phyloP scores from a whole-genome alignment of 30 jellyfish, hydroid and myxozoan genomes.

The Aurelia aurita complex sp. Pacific region DNA sequence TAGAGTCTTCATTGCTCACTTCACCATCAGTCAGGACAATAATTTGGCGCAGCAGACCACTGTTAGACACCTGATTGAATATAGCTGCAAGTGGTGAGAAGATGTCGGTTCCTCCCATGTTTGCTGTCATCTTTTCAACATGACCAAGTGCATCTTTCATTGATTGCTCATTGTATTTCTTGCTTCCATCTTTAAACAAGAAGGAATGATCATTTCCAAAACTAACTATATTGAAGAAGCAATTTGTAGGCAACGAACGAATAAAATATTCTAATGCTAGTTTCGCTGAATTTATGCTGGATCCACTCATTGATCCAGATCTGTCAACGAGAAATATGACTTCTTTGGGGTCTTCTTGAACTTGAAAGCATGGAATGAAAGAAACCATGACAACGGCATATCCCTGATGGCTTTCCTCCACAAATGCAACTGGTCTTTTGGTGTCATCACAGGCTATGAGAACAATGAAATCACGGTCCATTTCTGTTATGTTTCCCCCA shows the following conservation, averaged over 20 bases:
- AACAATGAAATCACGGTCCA: conserved; percentile 2
- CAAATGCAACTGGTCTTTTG: not conserved
- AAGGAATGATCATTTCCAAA: not conserved
- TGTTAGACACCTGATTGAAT: not conserved
- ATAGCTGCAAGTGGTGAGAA: not conserved
- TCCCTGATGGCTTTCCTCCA: conserved; percentile 1
- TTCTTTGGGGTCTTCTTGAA: conserved; percentile 11
- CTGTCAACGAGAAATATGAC: conserved; percentile 12
- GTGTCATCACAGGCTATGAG: not conserved
- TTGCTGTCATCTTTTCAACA: not conserved
- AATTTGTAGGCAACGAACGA: not conserved
- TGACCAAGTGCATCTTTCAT: not conserved
- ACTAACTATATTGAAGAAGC: conserved; percentile 10
- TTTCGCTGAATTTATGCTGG: conserved; percentile 1
- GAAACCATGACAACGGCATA: conserved; percentile 23
- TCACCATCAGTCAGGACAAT: conserved; percentile 27
- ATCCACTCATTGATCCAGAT: conserved; percentile 2
- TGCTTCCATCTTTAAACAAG: conserved; percentile 11
- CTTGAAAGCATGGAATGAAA: not conserved
- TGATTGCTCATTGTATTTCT: not conserved
- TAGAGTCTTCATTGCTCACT: not conserved
- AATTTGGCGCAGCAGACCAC: conserved; percentile 1
- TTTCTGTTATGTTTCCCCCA: not conserved
- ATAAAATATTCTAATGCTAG: not conserved
- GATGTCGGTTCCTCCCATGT: conserved; percentile 21